Evolutionary conservation across 2,888 invertebrate species (phyloP), one percentile per base, ranked within the genome.

Genomic region (Stegophylla sp.): DNA sequence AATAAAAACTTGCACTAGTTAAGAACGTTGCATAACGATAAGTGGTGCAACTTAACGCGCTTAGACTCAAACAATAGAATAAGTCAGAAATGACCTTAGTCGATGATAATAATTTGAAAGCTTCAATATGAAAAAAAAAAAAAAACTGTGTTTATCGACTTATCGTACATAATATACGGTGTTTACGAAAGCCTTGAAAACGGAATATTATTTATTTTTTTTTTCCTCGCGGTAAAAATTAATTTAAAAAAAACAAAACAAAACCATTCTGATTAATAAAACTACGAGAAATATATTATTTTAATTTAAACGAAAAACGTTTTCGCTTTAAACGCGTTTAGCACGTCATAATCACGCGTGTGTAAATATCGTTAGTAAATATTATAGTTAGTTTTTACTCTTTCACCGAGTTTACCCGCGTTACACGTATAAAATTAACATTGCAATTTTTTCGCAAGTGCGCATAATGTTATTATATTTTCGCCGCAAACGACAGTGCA

Each of bases 41-140:
- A n/a, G n/a, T n/a, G n/a, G 17, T 23, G 41, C 1, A 48, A 75
- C 34, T 63, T 51, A 26, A 43, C 53, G 10, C 0, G 1, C 48
- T 66, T 75, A 51, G 12, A 64, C 17, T 12, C 48, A 64, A 75
- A 64, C 75, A 75, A 75, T 75, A 20, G 41, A 28, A 26, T n/a
- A n/a, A n/a, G n/a, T n/a, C 41, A 20, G 1, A 28, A 53, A 51
- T 41, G 48, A 63, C 74, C 74, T 74, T 63, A 34, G 26, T 9
- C 9, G 17, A 66, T 66, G 20, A 64, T 66, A 64, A 64, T 66
- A 64, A 64, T 66, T 75, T 43, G 34, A 64, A 75, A 53, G 13
- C 41, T 1, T 23, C 41, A 7, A 51, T 51, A n/a, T n/a, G n/a
- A n/a, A n/a, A n/a, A n/a, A n/a, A n/a, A n/a, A n/a, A n/a, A n/a